Conservation (phyloP, 2,888 invertebrate genomes). For the Erebia aethiops region DNA sequence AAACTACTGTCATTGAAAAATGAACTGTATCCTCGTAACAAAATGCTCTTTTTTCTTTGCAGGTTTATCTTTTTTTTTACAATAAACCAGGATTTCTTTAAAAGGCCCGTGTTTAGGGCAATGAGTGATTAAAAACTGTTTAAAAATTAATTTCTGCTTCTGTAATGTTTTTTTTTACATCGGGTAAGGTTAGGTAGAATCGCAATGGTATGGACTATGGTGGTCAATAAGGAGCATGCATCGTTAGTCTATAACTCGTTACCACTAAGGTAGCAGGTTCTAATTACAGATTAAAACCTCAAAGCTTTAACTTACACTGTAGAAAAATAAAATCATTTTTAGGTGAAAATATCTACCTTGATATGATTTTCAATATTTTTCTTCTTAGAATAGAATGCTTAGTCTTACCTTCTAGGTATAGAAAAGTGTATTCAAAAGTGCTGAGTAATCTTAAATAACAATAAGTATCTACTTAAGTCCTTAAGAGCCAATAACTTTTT, state of each 20-base stretch:
- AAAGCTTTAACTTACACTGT: too few species aligned
- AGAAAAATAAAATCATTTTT: too few species aligned
- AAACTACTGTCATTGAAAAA: background rate
- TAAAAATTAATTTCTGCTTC: constrained; percentile 1
- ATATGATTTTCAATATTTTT: too few species aligned
- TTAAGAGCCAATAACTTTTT: too few species aligned
- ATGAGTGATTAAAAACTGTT: constrained; percentile 2
- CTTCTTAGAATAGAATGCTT: too few species aligned
- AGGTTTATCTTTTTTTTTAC: background rate
- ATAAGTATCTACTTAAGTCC: too few species aligned
- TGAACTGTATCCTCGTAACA: background rate
- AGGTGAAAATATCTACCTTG: too few species aligned
- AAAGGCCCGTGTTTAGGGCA: background rate
- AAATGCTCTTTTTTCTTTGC: background rate
- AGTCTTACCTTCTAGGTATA: too few species aligned
- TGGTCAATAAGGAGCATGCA: background rate
- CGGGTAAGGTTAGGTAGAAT: background rate
- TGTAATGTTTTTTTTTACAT: background rate
- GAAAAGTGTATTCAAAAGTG: too few species aligned
- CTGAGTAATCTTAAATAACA: too few species aligned
- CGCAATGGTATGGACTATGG: background rate
- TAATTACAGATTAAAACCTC: too few species aligned
- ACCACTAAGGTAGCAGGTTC: background rate
- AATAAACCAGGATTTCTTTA: background rate
- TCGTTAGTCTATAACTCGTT: background rate